Base-by-base conservation (phyloP, 1,140 invertebrate species). In the Pantala flavescens region DNA sequence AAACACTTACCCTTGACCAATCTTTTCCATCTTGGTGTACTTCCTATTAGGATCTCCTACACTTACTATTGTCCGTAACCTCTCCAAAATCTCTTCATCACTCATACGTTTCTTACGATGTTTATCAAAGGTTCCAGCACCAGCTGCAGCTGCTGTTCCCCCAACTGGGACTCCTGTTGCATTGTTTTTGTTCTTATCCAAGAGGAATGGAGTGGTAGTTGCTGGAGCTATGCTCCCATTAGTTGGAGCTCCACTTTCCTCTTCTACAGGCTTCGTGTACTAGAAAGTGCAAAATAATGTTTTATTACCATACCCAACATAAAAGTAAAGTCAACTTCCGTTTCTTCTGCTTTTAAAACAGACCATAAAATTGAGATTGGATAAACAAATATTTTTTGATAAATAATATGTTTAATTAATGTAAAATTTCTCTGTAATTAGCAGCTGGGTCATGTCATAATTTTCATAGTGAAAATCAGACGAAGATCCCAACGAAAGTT, bases 11-110 rank as follows among this genome's bases (percentile, higher is more conserved):
- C 98, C 98, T 83, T 98, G 97, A 23, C 98, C 98, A 84, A 99
- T 99, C 85, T 99, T 99, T 81, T 99, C 97, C 90, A 99, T 93
- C 86, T 98, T 98, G 11, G 94, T 96, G 82, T 99, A 99, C 84
- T 98, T 98, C 80, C 94, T 89, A 85, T 96, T 98, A 14, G 94
- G 94, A 87, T 97, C 95, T 12, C 93, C 93, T 19, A 95, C 92
- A 78, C 92, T 94, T 16, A 98, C 96, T 81, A 98, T 98, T 74
- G 92, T 96, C 80, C 95, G 87, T 79, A 98, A 85, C 84, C 93
- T 95, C 82, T 96, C 94, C 81, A 98, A 87, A 79, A 98, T 98
- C 85, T 99, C 97, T 81, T 98, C 97, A 84, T 99, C 98, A 12
- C 91, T 90, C 90, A 97, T 93, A 84, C 97, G 97, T 86, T 95